Evolutionary conservation across 2,797 vertebrate genomes (phyloP).

Genomic region (Avahi laniger): DNA sequence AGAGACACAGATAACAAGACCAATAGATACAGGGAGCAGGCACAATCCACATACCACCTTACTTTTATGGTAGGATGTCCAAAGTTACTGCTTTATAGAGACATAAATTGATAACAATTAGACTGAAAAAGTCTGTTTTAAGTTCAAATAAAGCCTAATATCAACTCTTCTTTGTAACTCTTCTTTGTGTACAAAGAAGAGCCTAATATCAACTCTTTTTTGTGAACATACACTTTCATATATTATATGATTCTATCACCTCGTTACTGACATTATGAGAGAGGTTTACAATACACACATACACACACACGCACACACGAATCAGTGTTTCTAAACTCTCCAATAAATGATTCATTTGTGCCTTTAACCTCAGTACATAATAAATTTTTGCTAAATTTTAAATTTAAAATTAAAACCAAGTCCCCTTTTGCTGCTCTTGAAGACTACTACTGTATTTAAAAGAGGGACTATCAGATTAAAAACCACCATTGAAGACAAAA

Average conservation of each 20-base stretch:
- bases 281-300: background rate
- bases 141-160: background rate
- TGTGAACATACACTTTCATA: background rate
- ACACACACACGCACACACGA: too few relatives aligned
- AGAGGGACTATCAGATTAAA: background rate
- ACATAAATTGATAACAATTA: background rate
- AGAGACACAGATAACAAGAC: background rate
- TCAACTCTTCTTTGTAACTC: background rate
- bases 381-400: background rate
- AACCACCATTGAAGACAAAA: background rate
- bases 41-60: background rate
- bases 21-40: background rate
- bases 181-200: background rate
- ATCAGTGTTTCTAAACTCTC: too few relatives aligned
- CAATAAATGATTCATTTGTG: too few relatives aligned
- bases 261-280: background rate
- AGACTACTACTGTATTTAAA: background rate
- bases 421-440: background rate
- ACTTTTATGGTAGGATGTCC: background rate
- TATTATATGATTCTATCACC: background rate
- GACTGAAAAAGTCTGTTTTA: background rate
- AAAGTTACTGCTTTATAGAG: background rate
- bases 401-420: conserved; percentile 52
- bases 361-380: background rate
- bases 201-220: background rate